phyloP scores from a whole-genome alignment of 1,140 invertebrate species.

The Heliothis virescens region DNA sequence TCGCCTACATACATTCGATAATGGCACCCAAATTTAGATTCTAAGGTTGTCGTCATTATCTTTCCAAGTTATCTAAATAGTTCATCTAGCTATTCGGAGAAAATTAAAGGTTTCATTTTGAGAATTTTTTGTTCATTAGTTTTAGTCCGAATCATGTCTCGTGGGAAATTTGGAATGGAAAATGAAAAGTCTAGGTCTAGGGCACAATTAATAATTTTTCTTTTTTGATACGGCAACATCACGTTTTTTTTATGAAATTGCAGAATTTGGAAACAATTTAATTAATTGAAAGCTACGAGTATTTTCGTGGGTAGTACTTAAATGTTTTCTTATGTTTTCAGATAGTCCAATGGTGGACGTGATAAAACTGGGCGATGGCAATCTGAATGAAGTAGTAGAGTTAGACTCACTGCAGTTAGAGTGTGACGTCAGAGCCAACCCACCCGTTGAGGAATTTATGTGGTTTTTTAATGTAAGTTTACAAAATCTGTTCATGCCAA shows the following conservation, averaged over 20 bases:
- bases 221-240: no score
- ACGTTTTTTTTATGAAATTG: no score
- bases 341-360: conserved; percentile 81
- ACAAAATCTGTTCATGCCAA: not conserved
- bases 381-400: conserved; percentile 72
- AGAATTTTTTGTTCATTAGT: conserved; percentile 25
- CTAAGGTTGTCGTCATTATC: not conserved
- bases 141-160: not conserved
- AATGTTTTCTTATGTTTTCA: conserved; percentile 58
- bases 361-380: conserved; percentile 67
- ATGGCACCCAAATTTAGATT: not conserved
- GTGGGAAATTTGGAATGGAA: conserved; percentile 6
- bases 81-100: conserved; percentile 6
- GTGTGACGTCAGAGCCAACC: conserved; percentile 92
- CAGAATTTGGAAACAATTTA: no score
- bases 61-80: conserved; percentile 28
- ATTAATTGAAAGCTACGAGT: no score
- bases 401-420: conserved; percentile 89
- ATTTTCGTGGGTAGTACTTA: no score
- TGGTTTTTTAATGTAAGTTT: conserved; percentile 93
- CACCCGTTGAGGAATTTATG: conserved; percentile 89
- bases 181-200: no score
- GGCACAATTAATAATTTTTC: not conserved
- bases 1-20: not conserved
- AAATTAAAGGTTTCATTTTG: conserved; percentile 25